These are phyloP conservation scores for Elgonia sp. DNA, from an alignment of 2,888 invertebrate species.

Conservation along the genomic window DNA sequence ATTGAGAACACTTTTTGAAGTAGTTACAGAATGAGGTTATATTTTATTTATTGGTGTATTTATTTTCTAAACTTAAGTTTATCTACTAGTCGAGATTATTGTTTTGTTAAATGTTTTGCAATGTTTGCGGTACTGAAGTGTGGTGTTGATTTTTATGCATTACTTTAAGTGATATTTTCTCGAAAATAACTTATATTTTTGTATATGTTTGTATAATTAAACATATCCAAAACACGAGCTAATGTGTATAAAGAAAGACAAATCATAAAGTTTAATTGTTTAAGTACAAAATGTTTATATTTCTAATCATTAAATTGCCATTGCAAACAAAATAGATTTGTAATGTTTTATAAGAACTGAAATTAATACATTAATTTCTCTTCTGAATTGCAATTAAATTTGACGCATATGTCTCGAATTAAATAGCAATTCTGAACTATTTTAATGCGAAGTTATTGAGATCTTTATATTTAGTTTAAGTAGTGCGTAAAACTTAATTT, in stretches of 20 bases:
- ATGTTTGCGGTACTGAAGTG: not conserved
- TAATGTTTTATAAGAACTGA: not conserved
- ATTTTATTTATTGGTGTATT: too few species aligned
- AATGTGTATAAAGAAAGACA: not conserved
- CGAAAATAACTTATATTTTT: not conserved
- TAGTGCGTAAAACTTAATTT: constrained; percentile 7
- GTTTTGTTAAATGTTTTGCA: not conserved
- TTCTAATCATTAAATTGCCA: not conserved
- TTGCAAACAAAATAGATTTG: too few species aligned
- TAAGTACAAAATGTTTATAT: not conserved
- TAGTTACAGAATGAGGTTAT: not conserved
- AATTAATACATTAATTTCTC: not conserved
- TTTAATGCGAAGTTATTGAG: too few species aligned
- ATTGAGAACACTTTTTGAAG: constrained; percentile 59
- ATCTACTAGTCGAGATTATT: too few species aligned
- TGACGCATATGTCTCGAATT: constrained; percentile 2
- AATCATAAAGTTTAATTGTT: not conserved
- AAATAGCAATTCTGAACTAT: constrained; percentile 4
- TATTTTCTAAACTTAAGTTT: too few species aligned
- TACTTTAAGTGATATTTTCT: not conserved
- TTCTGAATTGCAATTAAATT: not conserved
- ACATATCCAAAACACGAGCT: constrained; percentile 14
- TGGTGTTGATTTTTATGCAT: not conserved
- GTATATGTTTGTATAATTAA: not conserved
- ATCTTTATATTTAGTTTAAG: not conserved